Percentiles rank a stretch among this genome's conserved stretches.
These are phyloP conservation scores for Micronycteris hirsuta DNA, from an alignment of 2,113 vertebrate species.

Conservation along the genomic window DNA sequence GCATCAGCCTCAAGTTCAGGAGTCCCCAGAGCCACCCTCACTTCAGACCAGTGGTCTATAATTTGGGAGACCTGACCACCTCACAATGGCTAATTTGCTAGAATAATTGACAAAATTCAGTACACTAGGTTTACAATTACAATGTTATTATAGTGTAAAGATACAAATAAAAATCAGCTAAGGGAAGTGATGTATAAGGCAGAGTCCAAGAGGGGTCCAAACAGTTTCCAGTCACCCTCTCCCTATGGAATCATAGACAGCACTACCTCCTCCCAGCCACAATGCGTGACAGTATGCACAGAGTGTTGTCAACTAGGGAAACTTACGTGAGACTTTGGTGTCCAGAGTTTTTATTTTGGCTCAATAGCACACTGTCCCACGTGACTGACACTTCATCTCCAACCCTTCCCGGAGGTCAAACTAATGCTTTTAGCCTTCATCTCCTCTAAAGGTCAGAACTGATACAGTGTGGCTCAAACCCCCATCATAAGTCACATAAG, in stretches of 20 bases:
- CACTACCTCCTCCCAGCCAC: background rate
- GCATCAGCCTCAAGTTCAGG: background rate
- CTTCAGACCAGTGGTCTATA: background rate
- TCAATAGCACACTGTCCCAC: background rate
- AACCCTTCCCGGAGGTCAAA: background rate
- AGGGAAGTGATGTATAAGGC: background rate
- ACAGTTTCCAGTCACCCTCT: background rate
- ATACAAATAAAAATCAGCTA: background rate
- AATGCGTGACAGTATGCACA: background rate
- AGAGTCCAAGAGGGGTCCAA: background rate
- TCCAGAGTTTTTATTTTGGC: background rate
- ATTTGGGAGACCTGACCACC: background rate
- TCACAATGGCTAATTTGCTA: background rate
- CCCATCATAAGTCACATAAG: background rate
- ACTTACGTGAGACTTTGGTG: background rate
- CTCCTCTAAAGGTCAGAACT: background rate
- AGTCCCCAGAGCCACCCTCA: background rate
- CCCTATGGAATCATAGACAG: background rate
- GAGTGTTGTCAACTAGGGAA: background rate
- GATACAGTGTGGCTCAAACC: background rate
- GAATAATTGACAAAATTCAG: background rate
- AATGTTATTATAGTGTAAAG: background rate
- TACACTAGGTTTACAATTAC: background rate
- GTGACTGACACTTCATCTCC: background rate
- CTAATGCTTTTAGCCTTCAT: background rate